Evolutionary conservation across 1,140 invertebrate species (phyloP), one percentile per base, ranked within the genome.

Genomic region (Trichogramma pretiosum): DNA sequence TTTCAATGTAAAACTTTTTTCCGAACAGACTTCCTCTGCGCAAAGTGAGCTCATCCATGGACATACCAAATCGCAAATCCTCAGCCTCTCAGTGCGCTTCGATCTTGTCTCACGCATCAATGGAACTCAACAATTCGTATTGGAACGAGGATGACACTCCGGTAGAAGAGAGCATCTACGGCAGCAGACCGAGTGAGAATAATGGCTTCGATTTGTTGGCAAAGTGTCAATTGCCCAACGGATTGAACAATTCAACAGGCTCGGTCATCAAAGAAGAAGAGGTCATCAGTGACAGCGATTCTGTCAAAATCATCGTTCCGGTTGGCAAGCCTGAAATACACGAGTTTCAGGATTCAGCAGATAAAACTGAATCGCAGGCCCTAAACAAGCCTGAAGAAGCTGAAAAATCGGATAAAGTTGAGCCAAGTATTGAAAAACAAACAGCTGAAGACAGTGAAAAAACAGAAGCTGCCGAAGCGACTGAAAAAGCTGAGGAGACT

Each of bases 11-110:
- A n/a, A n/a, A n/a, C n/a, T n/a, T n/a, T n/a, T n/a, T n/a, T n/a
- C n/a, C n/a, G n/a, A n/a, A n/a, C n/a, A n/a, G n/a, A n/a, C n/a
- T n/a, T n/a, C n/a, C n/a, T 28, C 24, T 28, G 0, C 52, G 60
- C 32, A 60, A 56, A 40, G 55, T 58, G 9, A 68, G 63, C 51
- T 55, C 62, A 16, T 64, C 50, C 32, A 35, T 65, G 17, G 61
- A 64, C 33, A 66, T 69, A 23, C 61, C 64, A 0, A 51, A 30
- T 10, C 56, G 56, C 14, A 61, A 50, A 16, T 17, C n/a, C n/a
- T n/a, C 48, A 22, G 48, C 21, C 3, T 49, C 58, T 1, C 55
- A 55, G 26, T 41, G 50, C 10, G 46, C 51, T 5, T 59, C 55
- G 3, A 47, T 56, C 10, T 50, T 54, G n/a, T 59, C 58, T 1